Evolutionary conservation across 2,888 invertebrate species (phyloP), one percentile per base, ranked within the genome.

Genomic region (Noctuana brunneofusca): DNA sequence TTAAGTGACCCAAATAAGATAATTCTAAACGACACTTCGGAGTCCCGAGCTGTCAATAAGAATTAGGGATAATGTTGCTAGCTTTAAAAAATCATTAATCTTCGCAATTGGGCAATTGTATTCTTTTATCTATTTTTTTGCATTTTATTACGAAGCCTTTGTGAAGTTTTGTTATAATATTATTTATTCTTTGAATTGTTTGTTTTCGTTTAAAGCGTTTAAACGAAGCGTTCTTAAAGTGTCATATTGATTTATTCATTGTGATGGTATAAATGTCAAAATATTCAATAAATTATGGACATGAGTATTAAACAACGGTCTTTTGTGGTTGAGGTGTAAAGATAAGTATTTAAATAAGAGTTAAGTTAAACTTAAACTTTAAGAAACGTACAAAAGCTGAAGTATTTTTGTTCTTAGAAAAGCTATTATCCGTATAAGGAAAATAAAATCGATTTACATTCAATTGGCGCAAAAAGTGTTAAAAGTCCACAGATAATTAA

Each of bases 1-100:
- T 72, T 78, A 83, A 84, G 79, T 89, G 88, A 89, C 89, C 89
- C 84, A 89, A 87, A 88, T 89, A 89, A 87, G 82, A 86, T 84
- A 83, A 86, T 80, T 80, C 79, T 72, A 74, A 81, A 76, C 78
- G 81, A 82, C 82, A 79, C 75, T 68, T 68, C 76, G 71, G 73
- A 75, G 76, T 77, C 77, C 75, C 72, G 67, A 70, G 76, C 84
- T 87, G 87, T 89, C 88, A 87, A 84, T 85, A 83, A 81, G 84
- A 82, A 88, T 89, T 88, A 88, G 75, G 78, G 77, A 85, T 86
- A 80, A 82, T 81, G 83, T 83, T 86, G 84, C 68, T 72, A 71
- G 72, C 62, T 65, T 71, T 66, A 69, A 70, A 70, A n/a, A 71
- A 70, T 67, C 66, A 69, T 75, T 72, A 70, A 69, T 69, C 69